phyloP scores from a whole-genome alignment of 2,113 vertebrate species.

The Sinocyclocheilus anshuiensis region DNA sequence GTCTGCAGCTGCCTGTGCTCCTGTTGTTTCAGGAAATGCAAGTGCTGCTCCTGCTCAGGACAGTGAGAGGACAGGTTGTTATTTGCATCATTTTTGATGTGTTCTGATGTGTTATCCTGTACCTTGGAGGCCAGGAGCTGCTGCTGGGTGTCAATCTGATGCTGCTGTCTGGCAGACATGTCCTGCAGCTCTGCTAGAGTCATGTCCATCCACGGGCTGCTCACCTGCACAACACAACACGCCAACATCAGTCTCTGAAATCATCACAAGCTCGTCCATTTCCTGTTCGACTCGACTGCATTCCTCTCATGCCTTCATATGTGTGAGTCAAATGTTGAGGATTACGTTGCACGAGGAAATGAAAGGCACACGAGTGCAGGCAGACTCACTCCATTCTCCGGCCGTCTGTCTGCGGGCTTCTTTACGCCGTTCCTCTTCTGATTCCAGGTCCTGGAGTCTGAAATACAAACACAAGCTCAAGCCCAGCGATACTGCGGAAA shows the following conservation, averaged over 20 bases:
- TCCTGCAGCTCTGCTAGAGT: constrained; percentile 94
- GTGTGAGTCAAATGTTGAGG: not conserved
- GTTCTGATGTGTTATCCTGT: not conserved
- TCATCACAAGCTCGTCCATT: not conserved
- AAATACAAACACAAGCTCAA: constrained; percentile 49
- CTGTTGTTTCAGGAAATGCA: constrained; percentile 91
- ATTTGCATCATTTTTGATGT: too few relatives aligned
- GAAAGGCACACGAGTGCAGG: not conserved
- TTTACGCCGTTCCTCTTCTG: constrained; percentile 89
- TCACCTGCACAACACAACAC: constrained; percentile 72
- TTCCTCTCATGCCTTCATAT: not conserved
- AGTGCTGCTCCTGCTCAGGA: constrained; percentile 84
- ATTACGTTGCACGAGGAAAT: not conserved
- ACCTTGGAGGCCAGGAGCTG: constrained; percentile 95
- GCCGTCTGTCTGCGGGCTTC: constrained; percentile 80
- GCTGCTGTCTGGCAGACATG: constrained; percentile 95
- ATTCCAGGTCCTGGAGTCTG: constrained; percentile 81
- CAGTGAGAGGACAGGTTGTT: too few relatives aligned
- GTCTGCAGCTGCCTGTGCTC: constrained; percentile 91
- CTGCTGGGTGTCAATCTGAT: constrained; percentile 94
- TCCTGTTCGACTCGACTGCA: not conserved
- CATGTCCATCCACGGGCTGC: constrained; percentile 90
- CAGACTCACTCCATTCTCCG: constrained; percentile 91
- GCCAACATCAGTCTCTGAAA: not conserved
- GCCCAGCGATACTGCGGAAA: not conserved